Percentiles rank a stretch among this genome's conserved stretches.
These are phyloP conservation scores for Limnephilus marmoratus DNA, from an alignment of 2,888 invertebrate species.

Conservation along the genomic window DNA sequence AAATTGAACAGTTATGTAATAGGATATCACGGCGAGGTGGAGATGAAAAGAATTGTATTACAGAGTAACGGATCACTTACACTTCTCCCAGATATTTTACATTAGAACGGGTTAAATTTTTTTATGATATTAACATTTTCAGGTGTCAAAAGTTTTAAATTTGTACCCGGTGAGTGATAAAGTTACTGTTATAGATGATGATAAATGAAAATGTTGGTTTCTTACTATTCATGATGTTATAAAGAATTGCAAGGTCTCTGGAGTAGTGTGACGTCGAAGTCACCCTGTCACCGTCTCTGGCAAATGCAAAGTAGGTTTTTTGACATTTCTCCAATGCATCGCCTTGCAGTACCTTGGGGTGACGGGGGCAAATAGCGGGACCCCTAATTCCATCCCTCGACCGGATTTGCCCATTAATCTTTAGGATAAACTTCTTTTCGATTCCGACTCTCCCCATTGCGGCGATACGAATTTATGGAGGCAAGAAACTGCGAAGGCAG, in stretches of 20 bases:
- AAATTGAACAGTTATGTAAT: background rate
- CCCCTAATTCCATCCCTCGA: conserved; percentile 49
- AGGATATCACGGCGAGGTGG: background rate
- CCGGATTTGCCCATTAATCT: conserved; percentile 63
- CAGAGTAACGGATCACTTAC: background rate
- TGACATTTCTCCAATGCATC: conserved; percentile 43
- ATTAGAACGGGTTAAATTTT: background rate
- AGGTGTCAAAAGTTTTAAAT: background rate
- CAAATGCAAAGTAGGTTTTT: conserved; percentile 45
- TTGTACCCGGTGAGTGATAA: background rate
- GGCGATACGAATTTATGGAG: conserved; percentile 28
- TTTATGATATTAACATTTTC: background rate
- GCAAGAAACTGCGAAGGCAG: conserved; percentile 57
- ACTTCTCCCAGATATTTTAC: background rate
- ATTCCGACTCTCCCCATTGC: conserved; percentile 53
- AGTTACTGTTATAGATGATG: background rate
- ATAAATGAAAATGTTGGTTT: background rate
- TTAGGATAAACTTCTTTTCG: conserved; percentile 60
- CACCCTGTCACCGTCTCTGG: conserved; percentile 38
- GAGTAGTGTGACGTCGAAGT: conserved; percentile 1
- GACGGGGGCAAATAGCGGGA: conserved; percentile 46
- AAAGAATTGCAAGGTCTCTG: background rate
- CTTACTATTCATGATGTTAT: background rate
- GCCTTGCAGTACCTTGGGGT: conserved; percentile 49
- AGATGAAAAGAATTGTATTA: background rate